These are phyloP conservation scores for Leiothrix lutea DNA, from an alignment of 2,113 vertebrate genomes.

Conservation along the genomic window DNA sequence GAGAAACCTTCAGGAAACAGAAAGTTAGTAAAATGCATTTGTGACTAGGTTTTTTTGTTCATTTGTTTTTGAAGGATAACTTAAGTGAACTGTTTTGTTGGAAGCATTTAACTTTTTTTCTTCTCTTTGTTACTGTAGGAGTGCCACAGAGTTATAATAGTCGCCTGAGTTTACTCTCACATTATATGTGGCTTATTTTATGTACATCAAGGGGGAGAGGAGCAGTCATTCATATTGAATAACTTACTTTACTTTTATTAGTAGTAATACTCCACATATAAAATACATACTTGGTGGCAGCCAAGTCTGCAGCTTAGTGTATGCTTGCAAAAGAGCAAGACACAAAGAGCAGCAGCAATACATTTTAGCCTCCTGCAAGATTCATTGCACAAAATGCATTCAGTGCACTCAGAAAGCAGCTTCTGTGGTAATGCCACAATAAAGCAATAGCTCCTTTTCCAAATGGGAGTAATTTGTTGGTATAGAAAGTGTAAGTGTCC, in stretches of 20 bases:
- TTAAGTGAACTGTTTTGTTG: not conserved
- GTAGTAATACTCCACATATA: not conserved
- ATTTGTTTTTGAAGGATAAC: not conserved
- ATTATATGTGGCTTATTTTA: not conserved
- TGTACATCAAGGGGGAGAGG: slow-evolving; percentile 1
- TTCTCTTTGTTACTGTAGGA: not conserved
- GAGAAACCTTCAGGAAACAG: not conserved
- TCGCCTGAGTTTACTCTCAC: not conserved
- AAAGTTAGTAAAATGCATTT: not conserved
- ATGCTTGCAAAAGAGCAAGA: not conserved
- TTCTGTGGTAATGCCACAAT: not conserved
- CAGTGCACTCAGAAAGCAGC: not conserved
- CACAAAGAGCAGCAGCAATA: not conserved
- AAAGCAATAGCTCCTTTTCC: slow-evolving; percentile 28
- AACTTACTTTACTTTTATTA: slow-evolving; percentile 32
- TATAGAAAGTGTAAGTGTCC: not conserved
- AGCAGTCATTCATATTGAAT: slow-evolving; percentile 63
- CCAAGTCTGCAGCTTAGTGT: not conserved
- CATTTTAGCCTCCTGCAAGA: not conserved
- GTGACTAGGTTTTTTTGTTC: not conserved
- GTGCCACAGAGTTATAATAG: not conserved
- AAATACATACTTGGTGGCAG: not conserved
- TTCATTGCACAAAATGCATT: not conserved
- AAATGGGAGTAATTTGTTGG: slow-evolving; percentile 9
- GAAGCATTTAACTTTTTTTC: not conserved